Conservation (phyloP, 35 echinoderm and acorn worm genomes). For the Ptychodera flava region DNA sequence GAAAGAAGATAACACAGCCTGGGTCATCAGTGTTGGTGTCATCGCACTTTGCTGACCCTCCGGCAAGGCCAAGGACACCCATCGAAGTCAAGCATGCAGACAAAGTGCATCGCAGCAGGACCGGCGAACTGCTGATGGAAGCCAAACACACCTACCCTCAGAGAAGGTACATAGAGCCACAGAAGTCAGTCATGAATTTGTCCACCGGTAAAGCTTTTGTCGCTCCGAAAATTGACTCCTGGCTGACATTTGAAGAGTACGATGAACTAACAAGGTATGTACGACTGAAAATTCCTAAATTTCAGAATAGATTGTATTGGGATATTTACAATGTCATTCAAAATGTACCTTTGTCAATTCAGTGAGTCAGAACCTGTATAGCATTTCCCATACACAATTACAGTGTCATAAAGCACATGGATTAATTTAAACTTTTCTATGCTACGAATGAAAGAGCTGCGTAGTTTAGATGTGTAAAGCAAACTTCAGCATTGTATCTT, state of each 20-base stretch:
- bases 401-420: not conserved
- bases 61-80: slow-evolving; percentile 42
- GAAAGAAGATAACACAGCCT: slow-evolving; percentile 48
- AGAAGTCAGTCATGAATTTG: slow-evolving; percentile 55
- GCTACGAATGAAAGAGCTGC: too few relatives aligned
- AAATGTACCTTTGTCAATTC: too few relatives aligned
- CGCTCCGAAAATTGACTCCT: slow-evolving; percentile 71
- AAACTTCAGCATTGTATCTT: too few relatives aligned
- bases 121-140: slow-evolving; percentile 79
- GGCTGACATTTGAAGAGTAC: slow-evolving; percentile 98
- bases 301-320: too few relatives aligned
- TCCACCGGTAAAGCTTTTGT: slow-evolving; percentile 87
- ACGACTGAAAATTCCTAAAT: not conserved
- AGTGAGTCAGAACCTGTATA: not conserved
- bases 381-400: not conserved
- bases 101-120: slow-evolving; percentile 65
- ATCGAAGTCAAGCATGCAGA: slow-evolving; percentile 54
- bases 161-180: slow-evolving; percentile 38
- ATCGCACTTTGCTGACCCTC: slow-evolving; percentile 77
- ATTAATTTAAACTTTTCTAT: not conserved
- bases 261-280: slow-evolving; percentile 60
- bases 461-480: too few relatives aligned
- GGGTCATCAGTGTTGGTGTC: slow-evolving; percentile 51
- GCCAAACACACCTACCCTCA: slow-evolving; percentile 79
- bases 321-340: too few relatives aligned